Base-by-base conservation (phyloP, 2,113 vertebrate species). In the Psilopsiagon aymara region DNA sequence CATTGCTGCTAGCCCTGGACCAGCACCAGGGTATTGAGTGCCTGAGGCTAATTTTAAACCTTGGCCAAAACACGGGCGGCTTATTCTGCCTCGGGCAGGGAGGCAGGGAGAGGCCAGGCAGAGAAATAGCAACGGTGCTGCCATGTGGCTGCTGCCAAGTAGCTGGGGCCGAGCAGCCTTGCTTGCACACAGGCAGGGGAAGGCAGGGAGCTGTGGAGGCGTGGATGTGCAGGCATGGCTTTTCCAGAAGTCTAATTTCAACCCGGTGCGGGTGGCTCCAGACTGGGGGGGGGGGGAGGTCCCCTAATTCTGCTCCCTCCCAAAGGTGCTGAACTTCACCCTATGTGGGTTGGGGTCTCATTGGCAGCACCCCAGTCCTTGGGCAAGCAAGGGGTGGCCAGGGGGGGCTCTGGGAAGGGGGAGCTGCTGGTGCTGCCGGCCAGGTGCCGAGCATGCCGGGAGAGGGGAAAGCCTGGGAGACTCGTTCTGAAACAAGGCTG, bases 401-500 rank as follows among this genome's bases (percentile, higher is more conserved):
- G 10, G 19, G 89, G 29, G 29, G 25, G 69, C 53, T 86, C 64
- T 6, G 5, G 76, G 62, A 88, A 76, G 43, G 67, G 86, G 28
- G 89, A 93, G 87, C 69, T 69, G 60, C 46, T 89, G 3, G 0
- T 59, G 55, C 90, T 92, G 74, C 89, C 62, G 23, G 74, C 94
- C 85, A 86, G 95, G 92, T 95, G 94, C 94, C 4, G 68, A 89
- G 94, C 91, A 92, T 96, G 93, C 92, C 5, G 86, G 95, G 95
- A 97, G 95, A 80, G 44, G 47, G 90, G 91, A 92, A 91, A 95
- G 83, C 92, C 95, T 91, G 4, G 0, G 88, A 94, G 88, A 90
- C 95, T 96, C 33, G 1, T 94, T 94, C 92, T 5, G 90, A 94
- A 94, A 97, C 96, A 96, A 97, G 96, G 95, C 95, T 88, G 88